Evolutionary conservation across 1,140 invertebrate genomes (phyloP).

Genomic region (Brachystomella parvula): DNA sequence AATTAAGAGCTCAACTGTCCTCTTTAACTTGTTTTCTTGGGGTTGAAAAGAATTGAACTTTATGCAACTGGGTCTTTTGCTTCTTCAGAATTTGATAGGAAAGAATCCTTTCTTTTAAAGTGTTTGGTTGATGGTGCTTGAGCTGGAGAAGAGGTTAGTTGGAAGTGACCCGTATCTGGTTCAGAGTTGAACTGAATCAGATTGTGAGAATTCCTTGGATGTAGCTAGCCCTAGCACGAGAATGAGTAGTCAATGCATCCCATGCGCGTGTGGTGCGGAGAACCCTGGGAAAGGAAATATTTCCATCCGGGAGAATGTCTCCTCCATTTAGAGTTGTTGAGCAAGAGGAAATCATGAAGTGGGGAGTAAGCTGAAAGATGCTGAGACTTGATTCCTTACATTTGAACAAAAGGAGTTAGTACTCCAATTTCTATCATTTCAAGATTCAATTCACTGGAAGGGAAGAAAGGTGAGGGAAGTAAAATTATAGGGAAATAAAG

Average conservation of each 20-base stretch:
- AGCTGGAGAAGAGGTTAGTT: too few relatives aligned
- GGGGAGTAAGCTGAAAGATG: not conserved
- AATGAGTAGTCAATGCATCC: not conserved
- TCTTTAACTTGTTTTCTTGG: too few relatives aligned
- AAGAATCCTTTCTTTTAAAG: too few relatives aligned
- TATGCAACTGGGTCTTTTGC: too few relatives aligned
- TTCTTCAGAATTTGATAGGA: too few relatives aligned
- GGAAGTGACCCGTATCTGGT: not conserved
- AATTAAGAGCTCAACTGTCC: too few relatives aligned
- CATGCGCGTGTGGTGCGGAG: not conserved
- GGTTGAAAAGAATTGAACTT: too few relatives aligned
- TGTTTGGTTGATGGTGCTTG: too few relatives aligned
- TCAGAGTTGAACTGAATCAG: not conserved
- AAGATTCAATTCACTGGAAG: conserved; percentile 7
- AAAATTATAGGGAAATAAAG: too few relatives aligned
- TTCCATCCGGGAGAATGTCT: not conserved
- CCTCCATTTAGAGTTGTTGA: conserved; percentile 1
- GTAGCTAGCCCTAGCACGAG: not conserved
- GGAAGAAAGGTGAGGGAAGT: too few relatives aligned
- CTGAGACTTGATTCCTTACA: not conserved
- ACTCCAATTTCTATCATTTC: not conserved
- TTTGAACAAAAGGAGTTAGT: not conserved
- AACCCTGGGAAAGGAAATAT: not conserved
- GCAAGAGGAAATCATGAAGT: conserved; percentile 7
- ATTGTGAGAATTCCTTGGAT: not conserved